A percentile compares a stretch with the other conserved stretches of the same genome.
These are phyloP conservation scores for Ageneiosus marmoratus DNA, from an alignment of 2,113 vertebrate genomes.

Conservation along the genomic window DNA sequence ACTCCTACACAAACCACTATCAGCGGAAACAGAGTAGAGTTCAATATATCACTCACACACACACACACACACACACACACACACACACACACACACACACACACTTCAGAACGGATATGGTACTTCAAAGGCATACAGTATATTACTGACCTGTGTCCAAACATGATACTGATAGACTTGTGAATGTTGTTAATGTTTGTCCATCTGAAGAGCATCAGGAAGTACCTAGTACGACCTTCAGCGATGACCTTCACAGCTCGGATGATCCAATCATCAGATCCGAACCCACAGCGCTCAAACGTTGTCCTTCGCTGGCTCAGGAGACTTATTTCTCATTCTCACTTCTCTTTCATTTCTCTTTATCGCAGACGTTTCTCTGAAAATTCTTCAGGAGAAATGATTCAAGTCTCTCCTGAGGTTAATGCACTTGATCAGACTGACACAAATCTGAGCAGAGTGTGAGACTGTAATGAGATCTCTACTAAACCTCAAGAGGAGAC, in stretches of 20 bases:
- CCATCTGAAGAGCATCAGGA: neutral
- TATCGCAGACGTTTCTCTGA: no score
- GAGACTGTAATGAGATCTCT: no score
- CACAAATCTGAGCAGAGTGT: no score
- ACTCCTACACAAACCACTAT: slow-evolving; percentile 52
- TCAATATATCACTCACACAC: slow-evolving; percentile 41
- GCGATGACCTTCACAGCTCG: neutral
- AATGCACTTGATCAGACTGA: no score
- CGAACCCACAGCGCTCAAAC: neutral
- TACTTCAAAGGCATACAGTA: slow-evolving; percentile 17
- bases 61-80: slow-evolving; percentile 20
- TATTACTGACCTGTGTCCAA: slow-evolving; percentile 39
- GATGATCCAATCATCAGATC: neutral
- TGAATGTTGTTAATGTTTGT: neutral
- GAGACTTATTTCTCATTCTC: no score
- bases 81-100: slow-evolving; percentile 21
- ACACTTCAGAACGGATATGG: slow-evolving; percentile 38
- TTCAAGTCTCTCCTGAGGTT: no score
- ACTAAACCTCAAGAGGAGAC: no score
- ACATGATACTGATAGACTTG: slow-evolving; percentile 19
- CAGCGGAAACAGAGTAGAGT: slow-evolving; percentile 54
- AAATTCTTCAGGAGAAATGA: no score
- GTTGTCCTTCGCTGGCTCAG: no score
- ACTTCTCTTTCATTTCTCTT: neutral
- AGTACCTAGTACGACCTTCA: neutral